Evolutionary conservation across 2,113 vertebrate species (phyloP), one percentile per base, ranked within the genome.

Genomic region (Sardina pilchardus): DNA sequence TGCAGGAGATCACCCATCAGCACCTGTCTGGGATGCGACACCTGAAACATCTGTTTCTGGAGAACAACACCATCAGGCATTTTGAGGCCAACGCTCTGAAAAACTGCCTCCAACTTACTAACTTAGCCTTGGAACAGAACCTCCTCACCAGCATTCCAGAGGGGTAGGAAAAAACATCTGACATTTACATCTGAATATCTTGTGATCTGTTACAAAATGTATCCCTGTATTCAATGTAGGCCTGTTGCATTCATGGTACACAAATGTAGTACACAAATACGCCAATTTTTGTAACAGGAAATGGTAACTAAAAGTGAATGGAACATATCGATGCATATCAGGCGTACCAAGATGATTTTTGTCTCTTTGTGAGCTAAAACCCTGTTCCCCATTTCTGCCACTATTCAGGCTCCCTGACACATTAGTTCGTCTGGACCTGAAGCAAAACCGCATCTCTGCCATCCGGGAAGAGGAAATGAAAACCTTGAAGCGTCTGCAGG

Each of bases 11-110:
- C 42, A 96, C 93, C 50, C 91, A 44, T 0, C 92, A 93, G 81
- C 91, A 96, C 9, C 93, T 96, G 56, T 91, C 94, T 84, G 94
- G 94, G 67, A 93, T 97, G 21, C 91, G 86, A 24, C 92, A 94
- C 19, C 90, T 97, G 86, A 96, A 93, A 85, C 96, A 97, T 87
- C 92, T 97, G 59, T 96, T 97, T 89, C 93, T 96, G 19, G 96
- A 96, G 89, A 95, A 96, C 91, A 97, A 97, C 0, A 59, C 89
- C 2, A 95, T 96, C 30, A 93, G 86, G 26, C 81, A 39, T 1
- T 95, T 96, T 0, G 96, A 96, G 89, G 92, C 93, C 0, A 94
- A 94, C 47, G 95, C 95, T 81, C 93, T 96, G 87, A 95, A 94
- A 86, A 92, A 90, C 86, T 96, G 95, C 17, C 83, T 17, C 0